Percentiles rank a stretch among this genome's conserved stretches.
Evolutionary conservation across 2,888 invertebrate genomes (phyloP).

Genomic region (Brachypalpus laphriformis): DNA sequence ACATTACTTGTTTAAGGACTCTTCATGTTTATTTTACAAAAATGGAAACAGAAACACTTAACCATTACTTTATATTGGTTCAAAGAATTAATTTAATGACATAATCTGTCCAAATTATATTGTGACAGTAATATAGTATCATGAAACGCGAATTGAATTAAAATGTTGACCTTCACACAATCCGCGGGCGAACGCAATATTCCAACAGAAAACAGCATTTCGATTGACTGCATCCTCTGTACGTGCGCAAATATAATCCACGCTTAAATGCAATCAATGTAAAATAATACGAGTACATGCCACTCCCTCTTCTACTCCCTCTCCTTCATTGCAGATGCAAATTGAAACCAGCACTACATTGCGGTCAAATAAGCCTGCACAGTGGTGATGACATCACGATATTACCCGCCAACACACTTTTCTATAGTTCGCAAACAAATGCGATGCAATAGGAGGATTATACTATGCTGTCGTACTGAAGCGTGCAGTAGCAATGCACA

Average conservation of each 20-base stretch:
- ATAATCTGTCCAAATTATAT: slow-evolving; percentile 33
- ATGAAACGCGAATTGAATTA: slow-evolving; percentile 47
- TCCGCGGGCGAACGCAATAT: slow-evolving; percentile 7
- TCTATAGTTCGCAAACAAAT: slow-evolving; percentile 34
- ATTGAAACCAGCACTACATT: slow-evolving; percentile 30
- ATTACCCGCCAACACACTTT: slow-evolving; percentile 42
- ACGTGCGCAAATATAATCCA: slow-evolving; percentile 28
- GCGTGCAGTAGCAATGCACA: slow-evolving; percentile 39
- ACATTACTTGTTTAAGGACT: too few relatives aligned
- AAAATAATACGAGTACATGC: slow-evolving; percentile 34
- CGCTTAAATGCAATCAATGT: slow-evolving; percentile 50
- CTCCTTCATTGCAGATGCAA: slow-evolving; percentile 21
- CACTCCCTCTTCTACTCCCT: not conserved
- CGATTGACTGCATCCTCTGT: slow-evolving; percentile 62
- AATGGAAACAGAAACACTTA: not conserved
- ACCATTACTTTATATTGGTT: not conserved
- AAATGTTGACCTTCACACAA: slow-evolving; percentile 59
- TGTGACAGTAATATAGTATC: slow-evolving; percentile 42
- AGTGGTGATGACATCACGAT: slow-evolving; percentile 59
- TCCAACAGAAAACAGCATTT: slow-evolving; percentile 37
- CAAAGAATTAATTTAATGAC: slow-evolving; percentile 7
- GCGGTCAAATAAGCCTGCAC: slow-evolving; percentile 46
- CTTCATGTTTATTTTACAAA: too few relatives aligned
- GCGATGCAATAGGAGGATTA: slow-evolving; percentile 40
- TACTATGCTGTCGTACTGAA: slow-evolving; percentile 10